Percentiles rank a stretch among this genome's conserved stretches.
Conservation (phyloP, 2,797 vertebrate species). For the Rallus crepitans region DNA sequence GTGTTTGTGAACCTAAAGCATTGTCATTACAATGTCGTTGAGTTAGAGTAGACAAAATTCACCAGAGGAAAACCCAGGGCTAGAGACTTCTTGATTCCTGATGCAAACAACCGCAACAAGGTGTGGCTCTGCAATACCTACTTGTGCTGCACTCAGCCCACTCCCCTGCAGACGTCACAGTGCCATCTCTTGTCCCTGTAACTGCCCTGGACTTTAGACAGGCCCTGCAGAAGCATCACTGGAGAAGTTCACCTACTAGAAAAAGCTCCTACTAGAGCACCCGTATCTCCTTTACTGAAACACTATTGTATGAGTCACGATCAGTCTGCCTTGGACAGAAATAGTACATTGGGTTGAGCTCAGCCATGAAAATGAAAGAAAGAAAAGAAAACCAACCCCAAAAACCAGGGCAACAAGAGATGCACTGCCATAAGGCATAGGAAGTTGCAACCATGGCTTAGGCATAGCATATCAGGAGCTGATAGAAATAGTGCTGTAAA, state of each 20-base stretch:
- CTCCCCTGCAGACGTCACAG: background rate
- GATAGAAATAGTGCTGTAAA: background rate
- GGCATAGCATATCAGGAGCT: background rate
- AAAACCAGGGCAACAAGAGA: background rate
- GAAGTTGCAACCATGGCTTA: background rate
- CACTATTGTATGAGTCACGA: background rate
- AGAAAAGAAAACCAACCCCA: background rate
- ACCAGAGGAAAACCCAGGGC: background rate
- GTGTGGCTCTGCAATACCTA: background rate
- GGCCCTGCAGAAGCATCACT: background rate
- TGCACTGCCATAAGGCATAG: background rate
- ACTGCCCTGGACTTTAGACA: background rate
- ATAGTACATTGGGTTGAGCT: background rate
- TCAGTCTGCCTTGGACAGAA: background rate
- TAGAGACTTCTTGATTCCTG: background rate
- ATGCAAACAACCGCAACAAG: background rate
- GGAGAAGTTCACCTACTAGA: background rate
- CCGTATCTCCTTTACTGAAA: background rate
- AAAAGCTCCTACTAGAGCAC: background rate
- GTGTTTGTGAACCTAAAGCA: background rate
- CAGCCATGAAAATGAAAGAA: background rate
- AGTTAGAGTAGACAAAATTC: background rate
- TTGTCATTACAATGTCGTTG: background rate
- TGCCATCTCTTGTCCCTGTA: background rate
- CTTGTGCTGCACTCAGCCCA: background rate